Evolutionary conservation across 2,888 invertebrate species (phyloP), one percentile per base, ranked within the genome.

Genomic region (Ceriagrion tenellum): DNA sequence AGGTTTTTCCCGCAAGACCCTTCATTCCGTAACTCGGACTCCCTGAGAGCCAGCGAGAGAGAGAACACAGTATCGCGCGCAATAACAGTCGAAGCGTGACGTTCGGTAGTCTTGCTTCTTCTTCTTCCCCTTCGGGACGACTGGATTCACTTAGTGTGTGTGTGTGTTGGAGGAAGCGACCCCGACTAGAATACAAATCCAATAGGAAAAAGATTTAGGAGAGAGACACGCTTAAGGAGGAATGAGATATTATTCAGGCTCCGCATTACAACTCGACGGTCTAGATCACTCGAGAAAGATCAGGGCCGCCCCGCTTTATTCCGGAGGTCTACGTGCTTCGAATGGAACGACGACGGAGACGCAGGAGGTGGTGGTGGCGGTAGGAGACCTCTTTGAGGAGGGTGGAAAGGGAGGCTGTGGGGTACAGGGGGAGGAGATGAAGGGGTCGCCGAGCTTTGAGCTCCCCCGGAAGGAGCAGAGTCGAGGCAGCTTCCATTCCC

Each of bases 191-290:
- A 81, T 81, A 81, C 81, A 81, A 81, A 81, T 81, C 81, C 26
- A 35, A 81, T 81, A 81, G 81, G 81, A 81, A 81, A 74, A 81
- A 81, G 81, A 81, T 81, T 81, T 81, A 81, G 35, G 81, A 26
- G 81, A 69, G 35, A 81, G 81, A 59, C 16, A 16, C 81, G 81
- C 81, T 81, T 30, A 81, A 81, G 81, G 30, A 81, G 81, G 81
- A 81, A 81, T 35, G 81, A 81, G 81, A 81, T 81, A 81, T 81
- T 81, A 81, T 81, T 81, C 81, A 81, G 81, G 81, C 30, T 13
- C 81, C 81, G 81, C 81, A 81, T 81, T 81, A 35, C 81, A 81
- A 81, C 35, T 35, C 35, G 81, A 35, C 81, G 81, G 81, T 81
- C 69, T 69, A 69, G 69, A 69, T 69, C 81, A 81, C 81, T 18